Conservation (phyloP, 2,888 invertebrate species). For the Macrophya alboannulata region DNA sequence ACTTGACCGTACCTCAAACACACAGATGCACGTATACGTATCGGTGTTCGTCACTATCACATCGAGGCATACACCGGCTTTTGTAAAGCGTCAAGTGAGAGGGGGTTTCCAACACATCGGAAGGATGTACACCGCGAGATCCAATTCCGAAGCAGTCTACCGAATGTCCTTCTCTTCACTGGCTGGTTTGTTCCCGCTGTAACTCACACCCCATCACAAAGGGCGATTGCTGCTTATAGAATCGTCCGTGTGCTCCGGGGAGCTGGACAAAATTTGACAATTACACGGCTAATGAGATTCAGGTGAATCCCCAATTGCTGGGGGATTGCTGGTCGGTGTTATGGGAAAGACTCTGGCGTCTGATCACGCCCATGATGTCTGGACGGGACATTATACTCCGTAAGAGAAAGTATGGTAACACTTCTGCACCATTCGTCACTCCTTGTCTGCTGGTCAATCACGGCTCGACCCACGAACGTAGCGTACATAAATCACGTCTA, state of each 20-base stretch:
- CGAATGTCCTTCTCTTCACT: slow-evolving; percentile 1
- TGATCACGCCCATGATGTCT: not conserved
- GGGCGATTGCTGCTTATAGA: not conserved
- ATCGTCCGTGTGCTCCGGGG: not conserved
- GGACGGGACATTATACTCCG: not conserved
- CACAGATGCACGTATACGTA: not conserved
- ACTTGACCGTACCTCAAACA: not conserved
- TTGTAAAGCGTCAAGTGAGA: not conserved
- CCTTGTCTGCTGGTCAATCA: slow-evolving; percentile 16
- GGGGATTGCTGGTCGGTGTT: not conserved
- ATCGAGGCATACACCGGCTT: not conserved
- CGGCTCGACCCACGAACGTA: not conserved
- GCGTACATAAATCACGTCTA: slow-evolving; percentile 23
- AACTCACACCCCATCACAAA: not conserved
- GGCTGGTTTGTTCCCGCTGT: not conserved
- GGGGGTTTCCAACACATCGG: not conserved
- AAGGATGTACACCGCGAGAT: slow-evolving; percentile 11
- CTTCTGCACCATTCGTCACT: slow-evolving; percentile 28
- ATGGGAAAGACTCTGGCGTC: not conserved
- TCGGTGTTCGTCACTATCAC: not conserved
- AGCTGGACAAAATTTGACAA: not conserved
- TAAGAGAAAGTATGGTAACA: slow-evolving; percentile 16
- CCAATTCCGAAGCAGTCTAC: slow-evolving; percentile 36
- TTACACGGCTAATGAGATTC: slow-evolving; percentile 18
- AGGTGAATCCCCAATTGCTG: not conserved